Evolutionary conservation across 2,113 vertebrate genomes (phyloP), one percentile per base, ranked within the genome.

Genomic region (Xiphias gladius): DNA sequence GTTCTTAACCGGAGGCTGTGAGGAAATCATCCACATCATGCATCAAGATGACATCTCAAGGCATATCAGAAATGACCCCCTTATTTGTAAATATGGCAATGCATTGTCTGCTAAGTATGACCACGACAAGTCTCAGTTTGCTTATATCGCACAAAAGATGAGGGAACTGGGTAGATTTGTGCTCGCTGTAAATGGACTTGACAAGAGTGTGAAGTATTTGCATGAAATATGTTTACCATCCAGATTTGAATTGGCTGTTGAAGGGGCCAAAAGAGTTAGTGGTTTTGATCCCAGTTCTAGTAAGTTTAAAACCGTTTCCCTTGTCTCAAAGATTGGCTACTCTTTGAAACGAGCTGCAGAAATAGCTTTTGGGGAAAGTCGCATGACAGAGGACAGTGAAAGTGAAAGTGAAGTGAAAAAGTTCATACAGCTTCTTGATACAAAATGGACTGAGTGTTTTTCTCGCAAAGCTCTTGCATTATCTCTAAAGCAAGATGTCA

Each of bases 21-120:
- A 90, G 41, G 94, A 94, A 82, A 93, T 94, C 37, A 88, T 94
- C 22, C 79, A 89, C 46, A 90, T 91, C n/a, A 94, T 94, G 94
- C 88, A 94, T 83, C 93, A 94, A 77, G 94, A 94, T 74, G 89
- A 94, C 14, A 88, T 94, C 26, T 89, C 91, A 0, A 86, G 73
- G 17, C 93, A 91, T 46, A 86, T 94, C 28, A 82, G 86, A 79
- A 91, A 90, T 1, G 94, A 94, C 66, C 90, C 91, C 2, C 88
- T 94, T 26, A 94, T 94, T 80, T 94, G 94, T 76, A 94, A 94
- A 92, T 94, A 80, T 70, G 94, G 92, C 63, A 93, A 88, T 48
- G 85, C 92, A 0, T 70, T 94, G 83, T 92, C 89, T 19, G 89
- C 50, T 0, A 93, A 93, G 67, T 92, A 93, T 61, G 76, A 87